A percentile compares a stretch with the other conserved stretches of the same genome.
phyloP scores from a whole-genome alignment of 2,888 invertebrate genomes.

The Chloroclysta siterata region DNA sequence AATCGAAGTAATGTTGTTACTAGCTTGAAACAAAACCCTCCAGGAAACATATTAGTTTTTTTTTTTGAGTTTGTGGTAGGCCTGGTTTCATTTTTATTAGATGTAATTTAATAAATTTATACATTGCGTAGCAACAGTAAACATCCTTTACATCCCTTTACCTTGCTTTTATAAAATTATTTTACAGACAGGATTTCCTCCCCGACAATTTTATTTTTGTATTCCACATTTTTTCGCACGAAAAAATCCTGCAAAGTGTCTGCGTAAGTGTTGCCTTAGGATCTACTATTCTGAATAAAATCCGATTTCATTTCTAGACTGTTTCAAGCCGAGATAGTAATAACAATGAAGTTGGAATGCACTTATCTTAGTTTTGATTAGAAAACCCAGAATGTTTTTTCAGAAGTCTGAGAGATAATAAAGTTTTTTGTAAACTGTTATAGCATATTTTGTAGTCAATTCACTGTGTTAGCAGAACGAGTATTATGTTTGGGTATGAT shows the following conservation, averaged over 20 bases:
- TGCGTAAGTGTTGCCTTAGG: constrained; percentile 25
- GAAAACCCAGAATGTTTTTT: constrained; percentile 12
- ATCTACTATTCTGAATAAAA: constrained; percentile 23
- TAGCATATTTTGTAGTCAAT: neutral
- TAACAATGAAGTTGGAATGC: constrained; percentile 21
- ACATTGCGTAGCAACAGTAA: neutral
- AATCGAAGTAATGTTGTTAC: too few relatives aligned
- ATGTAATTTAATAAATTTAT: neutral
- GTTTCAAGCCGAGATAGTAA: constrained; percentile 22
- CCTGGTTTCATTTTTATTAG: neutral
- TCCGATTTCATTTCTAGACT: constrained; percentile 24
- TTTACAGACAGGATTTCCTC: constrained; percentile 10
- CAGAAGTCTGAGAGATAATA: neutral
- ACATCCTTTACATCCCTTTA: constrained; percentile 1
- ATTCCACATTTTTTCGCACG: constrained; percentile 10
- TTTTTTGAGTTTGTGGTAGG: too few relatives aligned
- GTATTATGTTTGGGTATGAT: neutral
- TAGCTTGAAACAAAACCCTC: too few relatives aligned
- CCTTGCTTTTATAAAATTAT: constrained; percentile 14
- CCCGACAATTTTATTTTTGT: constrained; percentile 19
- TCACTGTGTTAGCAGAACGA: neutral
- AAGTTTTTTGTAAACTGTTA: constrained; percentile 6
- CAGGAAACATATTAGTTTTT: too few relatives aligned
- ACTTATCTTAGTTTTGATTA: constrained; percentile 17
- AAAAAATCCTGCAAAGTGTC: constrained; percentile 25